A percentile compares a stretch with the other conserved stretches of the same genome.
These are phyloP conservation scores for Lasioglossum figueresi DNA, from an alignment of 2,888 invertebrate species.

Conservation along the genomic window DNA sequence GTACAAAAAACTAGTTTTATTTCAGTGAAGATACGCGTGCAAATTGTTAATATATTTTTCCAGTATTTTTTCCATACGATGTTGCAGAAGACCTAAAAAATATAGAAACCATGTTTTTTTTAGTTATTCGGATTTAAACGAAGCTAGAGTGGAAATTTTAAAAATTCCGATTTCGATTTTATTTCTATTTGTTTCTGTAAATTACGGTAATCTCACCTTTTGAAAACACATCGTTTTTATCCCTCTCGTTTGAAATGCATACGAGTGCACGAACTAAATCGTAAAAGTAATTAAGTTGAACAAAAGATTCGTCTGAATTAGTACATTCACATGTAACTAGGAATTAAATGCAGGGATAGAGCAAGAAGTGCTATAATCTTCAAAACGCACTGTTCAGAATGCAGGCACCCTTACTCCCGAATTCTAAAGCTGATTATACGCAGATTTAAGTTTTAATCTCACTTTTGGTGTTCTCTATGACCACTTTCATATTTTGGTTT, in stretches of 20 bases:
- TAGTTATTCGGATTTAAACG: neutral
- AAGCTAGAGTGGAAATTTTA: neutral
- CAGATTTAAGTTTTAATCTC: conserved; percentile 30
- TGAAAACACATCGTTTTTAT: neutral
- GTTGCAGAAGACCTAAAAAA: neutral
- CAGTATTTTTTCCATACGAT: neutral
- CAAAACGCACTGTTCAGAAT: conserved; percentile 7
- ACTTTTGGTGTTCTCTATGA: neutral
- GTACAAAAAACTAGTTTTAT: conserved; percentile 9
- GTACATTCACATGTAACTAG: conserved; percentile 9
- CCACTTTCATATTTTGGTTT: neutral
- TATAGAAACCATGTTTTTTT: neutral
- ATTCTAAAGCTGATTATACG: conserved; percentile 37
- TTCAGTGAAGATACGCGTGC: neutral
- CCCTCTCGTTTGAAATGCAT: neutral
- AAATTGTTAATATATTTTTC: conserved; percentile 1
- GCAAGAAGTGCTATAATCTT: conserved; percentile 9
- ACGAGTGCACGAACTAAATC: neutral
- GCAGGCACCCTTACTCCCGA: neutral
- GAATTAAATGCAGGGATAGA: conserved; percentile 12
- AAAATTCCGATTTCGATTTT: neutral
- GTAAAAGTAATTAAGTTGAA: neutral
- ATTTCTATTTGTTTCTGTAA: neutral
- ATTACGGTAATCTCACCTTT: neutral
- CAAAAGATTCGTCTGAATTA: conserved; percentile 6